Percentiles rank a stretch among this genome's conserved stretches.
Evolutionary conservation across 1,140 invertebrate species (phyloP).

Genomic region (Hyposmocoma kahamanoa): DNA sequence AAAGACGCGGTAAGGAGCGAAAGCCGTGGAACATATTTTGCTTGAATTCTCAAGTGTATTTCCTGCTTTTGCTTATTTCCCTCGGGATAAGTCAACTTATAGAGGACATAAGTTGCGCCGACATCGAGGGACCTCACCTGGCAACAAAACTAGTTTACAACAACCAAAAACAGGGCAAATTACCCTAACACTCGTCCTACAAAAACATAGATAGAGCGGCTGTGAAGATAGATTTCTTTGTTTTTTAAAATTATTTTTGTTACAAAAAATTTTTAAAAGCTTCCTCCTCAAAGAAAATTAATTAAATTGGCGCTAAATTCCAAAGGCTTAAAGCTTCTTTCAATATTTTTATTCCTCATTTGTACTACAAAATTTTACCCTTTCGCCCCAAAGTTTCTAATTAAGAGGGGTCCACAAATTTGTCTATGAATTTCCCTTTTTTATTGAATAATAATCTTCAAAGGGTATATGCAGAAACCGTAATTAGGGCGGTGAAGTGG

Average conservation of each 20-base stretch:
- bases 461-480: too few species aligned
- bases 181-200: too few species aligned
- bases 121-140: conserved; percentile 32
- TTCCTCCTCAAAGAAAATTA: neutral
- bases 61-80: conserved; percentile 63
- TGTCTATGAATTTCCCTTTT: too few species aligned
- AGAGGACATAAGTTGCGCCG: conserved; percentile 54
- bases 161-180: too few species aligned
- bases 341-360: neutral
- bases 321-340: neutral
- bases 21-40: neutral
- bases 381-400: neutral
- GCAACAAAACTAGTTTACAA: too few species aligned
- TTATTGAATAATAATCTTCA: too few species aligned
- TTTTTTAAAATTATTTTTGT: neutral
- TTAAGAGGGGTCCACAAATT: neutral
- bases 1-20: neutral
- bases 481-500: too few species aligned
- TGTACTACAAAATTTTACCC: neutral
- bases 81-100: conserved; percentile 57
- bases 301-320: neutral
- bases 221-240: neutral
- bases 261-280: neutral
- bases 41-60: conserved; percentile 17
- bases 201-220: too few species aligned